Evolutionary conservation across 2,797 vertebrate genomes (phyloP).

Genomic region (Sebastes ruberrimus): DNA sequence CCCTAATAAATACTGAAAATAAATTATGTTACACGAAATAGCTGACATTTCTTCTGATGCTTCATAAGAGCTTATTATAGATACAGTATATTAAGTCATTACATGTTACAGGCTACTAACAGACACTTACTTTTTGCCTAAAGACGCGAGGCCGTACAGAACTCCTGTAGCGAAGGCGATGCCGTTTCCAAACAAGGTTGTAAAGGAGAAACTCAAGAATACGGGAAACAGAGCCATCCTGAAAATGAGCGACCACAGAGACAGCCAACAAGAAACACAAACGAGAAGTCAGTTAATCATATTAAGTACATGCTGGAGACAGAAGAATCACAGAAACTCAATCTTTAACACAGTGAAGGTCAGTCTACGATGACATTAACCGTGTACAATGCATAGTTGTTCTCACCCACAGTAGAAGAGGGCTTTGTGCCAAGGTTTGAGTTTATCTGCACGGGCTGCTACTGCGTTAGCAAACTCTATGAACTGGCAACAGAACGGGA

Average conservation of each 20-base stretch:
- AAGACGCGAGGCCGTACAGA: conserved; percentile 93
- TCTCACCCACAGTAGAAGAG: conserved; percentile 95
- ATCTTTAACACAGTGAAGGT: not conserved
- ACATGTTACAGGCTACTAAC: not conserved
- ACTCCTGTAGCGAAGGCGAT: conserved; percentile 94
- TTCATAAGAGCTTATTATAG: not conserved
- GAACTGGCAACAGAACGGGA: conserved; percentile 98
- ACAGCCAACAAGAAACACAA: not conserved
- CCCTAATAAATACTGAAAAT: not conserved
- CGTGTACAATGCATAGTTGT: not conserved
- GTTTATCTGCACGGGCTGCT: conserved; percentile 85
- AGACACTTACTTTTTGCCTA: conserved; percentile 93
- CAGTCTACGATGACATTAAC: not conserved
- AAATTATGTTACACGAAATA: not conserved
- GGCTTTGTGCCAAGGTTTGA: conserved; percentile 96
- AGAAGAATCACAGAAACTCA: not conserved
- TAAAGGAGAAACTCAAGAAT: conserved; percentile 89
- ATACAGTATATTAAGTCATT: not conserved
- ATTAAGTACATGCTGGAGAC: not conserved
- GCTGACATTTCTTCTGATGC: not conserved
- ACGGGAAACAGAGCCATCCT: conserved; percentile 94
- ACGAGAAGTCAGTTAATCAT: conserved; percentile 4
- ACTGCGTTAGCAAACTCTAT: conserved; percentile 92
- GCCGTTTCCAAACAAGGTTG: conserved; percentile 93
- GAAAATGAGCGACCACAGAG: conserved; percentile 7